Base-by-base conservation (phyloP, 1,140 invertebrate species). In the Babylonia areolata region DNA sequence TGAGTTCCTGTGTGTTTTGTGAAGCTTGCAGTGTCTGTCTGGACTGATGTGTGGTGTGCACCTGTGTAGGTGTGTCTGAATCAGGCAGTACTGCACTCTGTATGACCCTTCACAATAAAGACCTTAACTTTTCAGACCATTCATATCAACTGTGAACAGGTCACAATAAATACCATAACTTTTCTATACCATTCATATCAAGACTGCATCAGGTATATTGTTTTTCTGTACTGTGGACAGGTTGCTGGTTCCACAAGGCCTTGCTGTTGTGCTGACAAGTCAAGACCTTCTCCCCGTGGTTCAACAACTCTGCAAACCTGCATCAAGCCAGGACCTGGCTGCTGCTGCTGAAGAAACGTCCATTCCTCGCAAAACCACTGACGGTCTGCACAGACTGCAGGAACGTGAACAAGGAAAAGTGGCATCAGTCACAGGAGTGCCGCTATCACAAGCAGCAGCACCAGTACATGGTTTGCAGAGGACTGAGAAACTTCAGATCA, bases 261-360 rank as follows among this genome's bases (percentile, higher is more conserved):
- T 58, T 20, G 69, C 80, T 39, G 88, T 89, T 9, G 35, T 89
- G 9, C 82, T 89, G 31, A 86, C 83, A 64, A 87, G 86, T 75
- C 71, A 83, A 12, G 35, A 81, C 35, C 75, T 89, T 31, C 40
- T 40, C 20, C 37, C 82, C n/a, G 73, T 46, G 40, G 46, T 87
- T 11, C 28, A 79, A 15, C 28, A 39, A 31, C 33, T 31, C 31
- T 31, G 73, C 35, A 69, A 77, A 23, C 15, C 28, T 23, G 28
- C 42, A 23, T 37, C 28, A 15, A 46, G 5, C 33, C 11, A 0
- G 58, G 31, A 39, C 46, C 33, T 31, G 6, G 1, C 11, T 35
- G 28, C 28, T 40, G 15, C 58, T 3, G 58, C 15, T 12, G 28
- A 64, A 6, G 0, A 23, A 64, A 64, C 58, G 6, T 5, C 28